phyloP scores from a whole-genome alignment of 2,113 vertebrate species.

The Crotalus horridus region DNA sequence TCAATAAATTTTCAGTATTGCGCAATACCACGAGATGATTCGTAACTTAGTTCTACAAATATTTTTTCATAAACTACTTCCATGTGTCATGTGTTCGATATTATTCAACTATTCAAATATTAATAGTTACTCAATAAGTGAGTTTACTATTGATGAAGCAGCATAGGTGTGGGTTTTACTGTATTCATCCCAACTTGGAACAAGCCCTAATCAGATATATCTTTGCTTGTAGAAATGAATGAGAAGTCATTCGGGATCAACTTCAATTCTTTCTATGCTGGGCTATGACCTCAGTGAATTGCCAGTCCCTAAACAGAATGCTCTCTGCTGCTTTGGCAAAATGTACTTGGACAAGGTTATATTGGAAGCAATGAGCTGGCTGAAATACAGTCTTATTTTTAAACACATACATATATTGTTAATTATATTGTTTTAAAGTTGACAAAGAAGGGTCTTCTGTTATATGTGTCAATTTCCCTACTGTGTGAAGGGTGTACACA shows the following conservation, averaged over 20 bases:
- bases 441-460: constrained; percentile 7
- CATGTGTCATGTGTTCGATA: not conserved
- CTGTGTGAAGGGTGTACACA: constrained; percentile 1
- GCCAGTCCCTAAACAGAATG: not conserved
- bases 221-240: not conserved
- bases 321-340: not conserved
- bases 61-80: not conserved
- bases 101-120: not conserved
- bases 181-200: not conserved
- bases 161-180: not conserved
- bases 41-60: not conserved
- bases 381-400: not conserved
- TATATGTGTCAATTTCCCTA: constrained; percentile 6
- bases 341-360: not conserved
- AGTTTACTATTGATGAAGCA: not conserved
- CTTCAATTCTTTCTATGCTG: not conserved
- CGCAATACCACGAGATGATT: not conserved
- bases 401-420: not conserved
- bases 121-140: not conserved
- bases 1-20: not conserved
- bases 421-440: constrained; percentile 3
- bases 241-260: not conserved
- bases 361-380: not conserved
- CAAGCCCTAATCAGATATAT: not conserved
- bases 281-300: not conserved